phyloP scores from a whole-genome alignment of 2,113 vertebrate genomes.

The Limnothrissa miodon region DNA sequence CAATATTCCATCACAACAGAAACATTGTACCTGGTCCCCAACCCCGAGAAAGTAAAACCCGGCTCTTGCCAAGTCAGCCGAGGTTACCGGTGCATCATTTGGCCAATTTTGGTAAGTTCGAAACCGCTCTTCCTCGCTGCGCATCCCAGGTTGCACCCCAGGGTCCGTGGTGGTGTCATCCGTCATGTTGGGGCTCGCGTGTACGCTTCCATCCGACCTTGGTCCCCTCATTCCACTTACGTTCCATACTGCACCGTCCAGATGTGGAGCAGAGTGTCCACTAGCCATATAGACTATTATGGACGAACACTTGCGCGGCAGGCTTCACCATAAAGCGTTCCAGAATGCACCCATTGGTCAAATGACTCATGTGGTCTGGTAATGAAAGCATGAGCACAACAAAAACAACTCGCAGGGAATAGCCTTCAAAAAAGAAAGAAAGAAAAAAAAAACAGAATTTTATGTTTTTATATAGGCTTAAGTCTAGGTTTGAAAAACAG shows the following conservation, averaged over 20 bases:
- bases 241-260: constrained; percentile 66
- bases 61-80: constrained; percentile 63
- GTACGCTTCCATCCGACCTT: constrained; percentile 50
- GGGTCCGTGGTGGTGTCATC: constrained; percentile 54
- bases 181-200: constrained; percentile 54
- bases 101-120: constrained; percentile 70
- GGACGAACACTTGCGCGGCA: constrained; percentile 49
- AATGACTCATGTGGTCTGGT: constrained; percentile 21
- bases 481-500: too few relatives aligned
- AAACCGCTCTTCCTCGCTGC: constrained; percentile 55
- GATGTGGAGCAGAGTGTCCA: constrained; percentile 50
- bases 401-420: background rate
- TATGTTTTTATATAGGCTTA: background rate
- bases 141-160: constrained; percentile 64
- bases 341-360: constrained; percentile 60
- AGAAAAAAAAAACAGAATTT: too few relatives aligned
- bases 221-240: constrained; percentile 56
- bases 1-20: constrained; percentile 72
- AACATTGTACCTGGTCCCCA: constrained; percentile 73
- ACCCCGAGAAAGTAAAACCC: constrained; percentile 75
- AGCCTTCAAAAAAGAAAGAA: too few relatives aligned
- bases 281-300: constrained; percentile 56
- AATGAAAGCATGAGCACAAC: constrained; percentile 4
- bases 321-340: constrained; percentile 60
- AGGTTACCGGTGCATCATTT: constrained; percentile 57